A percentile compares a stretch with the other conserved stretches of the same genome.
Conservation (phyloP, 2,113 vertebrate species). For the Cavia porcellus region DNA sequence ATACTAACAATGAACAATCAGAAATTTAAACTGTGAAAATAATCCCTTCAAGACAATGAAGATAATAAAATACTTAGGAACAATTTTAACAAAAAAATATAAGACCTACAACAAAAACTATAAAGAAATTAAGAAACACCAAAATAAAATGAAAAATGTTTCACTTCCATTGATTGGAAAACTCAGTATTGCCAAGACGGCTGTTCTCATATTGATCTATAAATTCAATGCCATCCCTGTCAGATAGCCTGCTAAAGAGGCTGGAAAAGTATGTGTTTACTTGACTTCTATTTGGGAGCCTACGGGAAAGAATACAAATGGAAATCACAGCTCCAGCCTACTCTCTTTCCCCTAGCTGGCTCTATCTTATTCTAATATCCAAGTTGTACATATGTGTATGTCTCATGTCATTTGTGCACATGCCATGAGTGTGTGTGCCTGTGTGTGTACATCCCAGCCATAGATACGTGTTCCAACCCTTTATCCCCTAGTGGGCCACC, state of each 20-base stretch:
- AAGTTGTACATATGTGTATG: neutral
- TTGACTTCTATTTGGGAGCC: neutral
- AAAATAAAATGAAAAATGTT: neutral
- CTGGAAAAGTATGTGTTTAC: neutral
- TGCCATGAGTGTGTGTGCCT: neutral
- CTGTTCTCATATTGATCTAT: neutral
- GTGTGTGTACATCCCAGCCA: neutral
- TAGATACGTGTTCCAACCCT: neutral
- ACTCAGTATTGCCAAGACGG: neutral
- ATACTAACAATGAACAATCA: neutral
- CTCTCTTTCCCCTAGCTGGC: fast-evolving
- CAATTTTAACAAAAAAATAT: slow-evolving; percentile 48
- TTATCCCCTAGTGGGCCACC: neutral
- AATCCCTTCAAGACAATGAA: slow-evolving; percentile 20
- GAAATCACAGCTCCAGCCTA: neutral
- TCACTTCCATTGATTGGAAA: slow-evolving; percentile 18
- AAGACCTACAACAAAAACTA: neutral
- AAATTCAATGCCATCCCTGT: neutral
- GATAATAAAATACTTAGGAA: slow-evolving; percentile 40
- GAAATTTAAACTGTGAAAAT: slow-evolving; percentile 58
- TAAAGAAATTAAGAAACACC: slow-evolving; percentile 33
- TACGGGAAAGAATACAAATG: neutral
- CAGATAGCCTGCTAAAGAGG: neutral
- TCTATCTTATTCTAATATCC: neutral
- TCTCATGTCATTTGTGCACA: neutral